Conservation (phyloP, 2,888 invertebrate species). For the Anodontia alba region DNA sequence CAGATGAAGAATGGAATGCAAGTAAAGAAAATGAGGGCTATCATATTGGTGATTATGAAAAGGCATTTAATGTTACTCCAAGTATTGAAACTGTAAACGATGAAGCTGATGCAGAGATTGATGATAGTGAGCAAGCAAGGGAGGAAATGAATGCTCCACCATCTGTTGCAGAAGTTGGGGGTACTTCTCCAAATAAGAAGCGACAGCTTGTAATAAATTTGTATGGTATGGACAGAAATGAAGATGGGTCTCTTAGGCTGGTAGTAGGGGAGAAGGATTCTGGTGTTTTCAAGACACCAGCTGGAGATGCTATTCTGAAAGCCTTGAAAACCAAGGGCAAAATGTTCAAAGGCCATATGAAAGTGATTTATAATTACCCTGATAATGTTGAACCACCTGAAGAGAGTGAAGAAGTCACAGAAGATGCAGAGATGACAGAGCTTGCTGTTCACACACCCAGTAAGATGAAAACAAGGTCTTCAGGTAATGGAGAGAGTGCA, state of each 20-base stretch:
- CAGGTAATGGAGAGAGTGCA: not conserved
- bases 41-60: not conserved
- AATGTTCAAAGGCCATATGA: not conserved
- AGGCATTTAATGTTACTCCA: not conserved
- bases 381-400: not conserved
- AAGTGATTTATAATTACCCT: not conserved
- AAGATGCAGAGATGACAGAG: not conserved
- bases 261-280: conserved; percentile 6
- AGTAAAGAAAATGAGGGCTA: not conserved
- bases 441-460: not conserved
- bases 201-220: not conserved
- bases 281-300: not conserved
- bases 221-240: not conserved
- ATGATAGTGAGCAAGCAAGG: not conserved
- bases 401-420: not conserved
- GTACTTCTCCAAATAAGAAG: not conserved
- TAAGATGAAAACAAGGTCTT: not conserved
- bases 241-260: not conserved
- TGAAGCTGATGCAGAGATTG: not conserved
- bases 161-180: not conserved
- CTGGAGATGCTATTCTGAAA: conserved; percentile 7
- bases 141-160: not conserved
- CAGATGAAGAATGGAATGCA: not conserved
- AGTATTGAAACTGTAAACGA: not conserved
- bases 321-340: not conserved